Percentiles rank a stretch among this genome's conserved stretches.
Evolutionary conservation across 2,113 vertebrate genomes (phyloP).

Genomic region (Acanthochromis polyacanthus): DNA sequence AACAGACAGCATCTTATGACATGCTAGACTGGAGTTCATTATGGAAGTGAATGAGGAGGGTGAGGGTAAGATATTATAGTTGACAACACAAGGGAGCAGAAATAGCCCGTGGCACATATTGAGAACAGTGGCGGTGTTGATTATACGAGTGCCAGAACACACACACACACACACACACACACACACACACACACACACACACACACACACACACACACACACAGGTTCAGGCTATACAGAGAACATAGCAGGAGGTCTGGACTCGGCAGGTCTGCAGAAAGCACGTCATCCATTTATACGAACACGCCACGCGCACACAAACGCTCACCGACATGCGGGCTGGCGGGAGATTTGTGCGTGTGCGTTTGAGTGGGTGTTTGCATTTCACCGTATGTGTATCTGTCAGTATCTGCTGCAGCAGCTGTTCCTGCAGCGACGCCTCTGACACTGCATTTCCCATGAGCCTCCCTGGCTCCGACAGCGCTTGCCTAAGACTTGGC

Average conservation of each 20-base stretch:
- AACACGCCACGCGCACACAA: slow-evolving; percentile 24
- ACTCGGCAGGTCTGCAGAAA: slow-evolving; percentile 37
- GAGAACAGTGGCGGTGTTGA: slow-evolving; percentile 69
- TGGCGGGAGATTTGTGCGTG: slow-evolving; percentile 27
- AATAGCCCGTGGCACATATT: slow-evolving; percentile 70
- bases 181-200: slow-evolving; percentile 21
- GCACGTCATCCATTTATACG: slow-evolving; percentile 34
- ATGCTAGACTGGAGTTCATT: slow-evolving; percentile 65
- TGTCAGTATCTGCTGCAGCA: slow-evolving; percentile 55
- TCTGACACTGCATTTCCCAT: slow-evolving; percentile 50
- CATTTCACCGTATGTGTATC: neutral
- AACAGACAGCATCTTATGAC: slow-evolving; percentile 71
- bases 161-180: slow-evolving; percentile 18
- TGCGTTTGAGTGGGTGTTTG: slow-evolving; percentile 18
- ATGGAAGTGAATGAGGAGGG: slow-evolving; percentile 59
- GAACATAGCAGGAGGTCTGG: slow-evolving; percentile 25
- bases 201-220: neutral
- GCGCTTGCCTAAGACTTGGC: slow-evolving; percentile 14
- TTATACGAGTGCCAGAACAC: slow-evolving; percentile 52
- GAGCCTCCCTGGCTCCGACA: slow-evolving; percentile 38
- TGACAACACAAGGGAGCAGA: slow-evolving; percentile 73
- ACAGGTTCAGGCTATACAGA: slow-evolving; percentile 18
- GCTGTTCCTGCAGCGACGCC: slow-evolving; percentile 57
- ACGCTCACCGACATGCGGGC: slow-evolving; percentile 12
- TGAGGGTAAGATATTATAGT: slow-evolving; percentile 67